Evolutionary conservation across 1,140 invertebrate genomes (phyloP).

Genomic region (Magallana ariakensis): DNA sequence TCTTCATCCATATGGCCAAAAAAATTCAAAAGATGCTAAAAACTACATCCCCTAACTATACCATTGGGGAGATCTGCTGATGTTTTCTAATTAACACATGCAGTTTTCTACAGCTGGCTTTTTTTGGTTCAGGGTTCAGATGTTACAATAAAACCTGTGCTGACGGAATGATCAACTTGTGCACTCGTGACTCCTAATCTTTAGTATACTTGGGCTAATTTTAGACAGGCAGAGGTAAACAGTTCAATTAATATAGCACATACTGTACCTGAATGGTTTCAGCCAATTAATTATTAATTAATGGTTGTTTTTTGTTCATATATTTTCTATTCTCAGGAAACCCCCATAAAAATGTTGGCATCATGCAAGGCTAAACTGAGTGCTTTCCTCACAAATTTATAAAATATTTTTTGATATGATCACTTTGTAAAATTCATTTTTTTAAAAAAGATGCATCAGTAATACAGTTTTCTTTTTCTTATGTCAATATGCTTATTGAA

Average conservation of each 20-base stretch:
- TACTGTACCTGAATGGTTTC: neutral
- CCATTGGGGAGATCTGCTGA: neutral
- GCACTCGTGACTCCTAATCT: neutral
- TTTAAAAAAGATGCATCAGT: no score
- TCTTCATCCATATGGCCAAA: neutral
- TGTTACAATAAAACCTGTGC: neutral
- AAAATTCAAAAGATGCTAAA: constrained; percentile 10
- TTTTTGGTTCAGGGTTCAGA: neutral
- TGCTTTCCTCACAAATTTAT: no score
- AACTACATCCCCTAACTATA: neutral
- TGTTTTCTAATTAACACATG: constrained; percentile 9
- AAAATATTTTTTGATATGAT: no score
- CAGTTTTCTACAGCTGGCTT: constrained; percentile 8
- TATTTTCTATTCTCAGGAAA: no score
- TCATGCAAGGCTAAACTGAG: no score
- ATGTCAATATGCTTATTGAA: no score
- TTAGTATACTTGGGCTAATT: neutral
- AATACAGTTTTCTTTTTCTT: no score
- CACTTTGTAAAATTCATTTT: no score
- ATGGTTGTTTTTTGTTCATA: no score
- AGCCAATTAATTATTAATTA: neutral
- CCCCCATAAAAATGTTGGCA: no score
- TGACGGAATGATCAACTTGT: neutral
- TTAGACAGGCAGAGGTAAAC: constrained; percentile 1
- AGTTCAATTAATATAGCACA: constrained; percentile 21